These are phyloP conservation scores for Monomorium pharaonis DNA, from an alignment of 1,140 invertebrate genomes.

Conservation along the genomic window DNA sequence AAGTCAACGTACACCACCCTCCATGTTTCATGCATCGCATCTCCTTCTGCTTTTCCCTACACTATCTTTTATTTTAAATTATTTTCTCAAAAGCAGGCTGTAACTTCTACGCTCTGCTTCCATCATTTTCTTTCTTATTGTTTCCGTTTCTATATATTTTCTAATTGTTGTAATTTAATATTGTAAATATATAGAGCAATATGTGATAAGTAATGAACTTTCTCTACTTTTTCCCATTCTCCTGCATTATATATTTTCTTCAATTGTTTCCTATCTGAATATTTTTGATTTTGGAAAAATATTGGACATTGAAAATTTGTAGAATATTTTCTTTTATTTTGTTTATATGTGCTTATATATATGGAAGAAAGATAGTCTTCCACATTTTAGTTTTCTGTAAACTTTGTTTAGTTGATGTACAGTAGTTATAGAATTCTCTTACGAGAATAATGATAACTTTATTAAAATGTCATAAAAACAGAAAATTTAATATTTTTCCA, in stretches of 20 bases:
- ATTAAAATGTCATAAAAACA: not conserved
- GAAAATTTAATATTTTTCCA: not conserved
- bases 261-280: not conserved
- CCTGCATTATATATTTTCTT: not conserved
- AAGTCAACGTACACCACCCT: not conserved
- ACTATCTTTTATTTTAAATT: not conserved
- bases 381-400: too few relatives aligned
- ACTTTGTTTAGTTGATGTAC: not conserved
- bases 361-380: not conserved
- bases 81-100: not conserved
- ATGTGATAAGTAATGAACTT: constrained; percentile 21
- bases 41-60: not conserved
- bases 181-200: constrained; percentile 16
- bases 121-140: not conserved
- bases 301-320: not conserved
- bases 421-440: not conserved
- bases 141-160: not conserved
- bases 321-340: not conserved
- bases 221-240: not conserved
- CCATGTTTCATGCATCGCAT: constrained; percentile 6
- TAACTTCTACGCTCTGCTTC: not conserved
- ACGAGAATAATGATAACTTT: not conserved
- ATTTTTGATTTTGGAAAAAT: not conserved
- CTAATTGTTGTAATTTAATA: not conserved
- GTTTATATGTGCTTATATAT: not conserved